A percentile compares a stretch with the other conserved stretches of the same genome.
Evolutionary conservation across 2,797 vertebrate genomes (phyloP).

Genomic region (Danio tinwini): DNA sequence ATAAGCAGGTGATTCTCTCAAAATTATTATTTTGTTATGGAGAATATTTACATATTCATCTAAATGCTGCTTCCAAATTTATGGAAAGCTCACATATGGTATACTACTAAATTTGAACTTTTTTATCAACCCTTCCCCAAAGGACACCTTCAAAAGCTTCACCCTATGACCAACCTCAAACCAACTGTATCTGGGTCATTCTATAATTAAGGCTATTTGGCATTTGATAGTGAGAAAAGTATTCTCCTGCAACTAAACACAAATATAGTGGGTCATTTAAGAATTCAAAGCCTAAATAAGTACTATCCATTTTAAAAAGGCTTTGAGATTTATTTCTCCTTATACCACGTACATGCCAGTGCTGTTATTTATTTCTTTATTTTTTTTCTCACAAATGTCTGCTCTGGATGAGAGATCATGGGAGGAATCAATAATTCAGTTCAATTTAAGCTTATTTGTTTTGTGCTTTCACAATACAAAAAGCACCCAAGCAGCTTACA

Average conservation of each 20-base stretch:
- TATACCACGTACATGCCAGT: too few species aligned
- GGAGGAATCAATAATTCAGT: constrained; percentile 14
- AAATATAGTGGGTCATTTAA: not conserved
- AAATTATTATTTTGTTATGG: too few species aligned
- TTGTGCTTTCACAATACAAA: not conserved
- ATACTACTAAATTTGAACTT: not conserved
- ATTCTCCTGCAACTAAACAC: not conserved
- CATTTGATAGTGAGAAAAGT: not conserved
- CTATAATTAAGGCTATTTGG: constrained; percentile 5
- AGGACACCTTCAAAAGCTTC: constrained; percentile 12
- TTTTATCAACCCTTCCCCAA: not conserved
- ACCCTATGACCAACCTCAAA: not conserved
- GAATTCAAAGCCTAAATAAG: not conserved
- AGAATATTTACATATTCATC: too few species aligned
- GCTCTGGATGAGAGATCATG: not conserved
- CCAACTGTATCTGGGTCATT: not conserved
- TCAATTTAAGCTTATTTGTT: not conserved
- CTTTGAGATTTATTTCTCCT: not conserved
- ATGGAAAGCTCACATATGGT: too few species aligned
- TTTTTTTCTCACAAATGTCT: not conserved
- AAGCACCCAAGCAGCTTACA: constrained; percentile 2
- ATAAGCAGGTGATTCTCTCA: too few species aligned
- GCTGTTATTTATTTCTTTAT: too few species aligned
- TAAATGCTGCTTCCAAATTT: too few species aligned
- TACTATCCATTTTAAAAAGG: not conserved